Evolutionary conservation across 1,140 invertebrate genomes (phyloP).

Genomic region (Drosophila ogumai): DNA sequence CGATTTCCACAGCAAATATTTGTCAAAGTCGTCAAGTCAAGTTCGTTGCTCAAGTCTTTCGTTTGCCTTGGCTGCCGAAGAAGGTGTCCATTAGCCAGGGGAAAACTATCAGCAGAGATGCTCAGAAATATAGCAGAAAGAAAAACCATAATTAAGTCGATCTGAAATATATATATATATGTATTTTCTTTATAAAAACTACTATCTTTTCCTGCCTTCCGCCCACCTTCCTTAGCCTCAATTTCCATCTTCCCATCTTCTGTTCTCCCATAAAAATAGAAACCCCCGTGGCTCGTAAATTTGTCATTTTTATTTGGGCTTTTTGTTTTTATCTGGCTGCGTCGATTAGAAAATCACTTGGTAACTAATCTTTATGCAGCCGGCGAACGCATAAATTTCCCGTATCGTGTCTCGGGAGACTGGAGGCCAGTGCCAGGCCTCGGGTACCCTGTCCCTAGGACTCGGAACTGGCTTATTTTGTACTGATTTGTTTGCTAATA

Average conservation of each 20-base stretch:
- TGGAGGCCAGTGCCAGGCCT: conserved; percentile 6
- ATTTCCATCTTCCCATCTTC: conserved; percentile 18
- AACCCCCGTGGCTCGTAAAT: conserved; percentile 57
- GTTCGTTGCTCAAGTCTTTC: conserved; percentile 64
- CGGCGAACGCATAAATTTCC: conserved; percentile 74
- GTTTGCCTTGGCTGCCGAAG: conserved; percentile 13
- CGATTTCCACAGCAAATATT: conserved; percentile 62
- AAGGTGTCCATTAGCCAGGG: conserved; percentile 18
- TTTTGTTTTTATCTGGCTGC: conserved; percentile 65
- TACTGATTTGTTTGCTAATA: conserved; percentile 84
- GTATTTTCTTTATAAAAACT: not conserved
- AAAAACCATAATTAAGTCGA: not conserved
- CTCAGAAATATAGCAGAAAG: not conserved
- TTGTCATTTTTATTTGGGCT: conserved; percentile 73
- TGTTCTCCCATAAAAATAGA: not conserved
- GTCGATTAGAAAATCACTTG: conserved; percentile 73
- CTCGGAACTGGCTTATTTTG: conserved; percentile 67
- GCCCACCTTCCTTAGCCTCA: conserved; percentile 9
- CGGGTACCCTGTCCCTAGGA: conserved; percentile 23
- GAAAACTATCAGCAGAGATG: conserved; percentile 9
- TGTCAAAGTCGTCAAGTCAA: conserved; percentile 42
- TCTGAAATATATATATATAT: not conserved
- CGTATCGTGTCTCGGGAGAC: conserved; percentile 51
- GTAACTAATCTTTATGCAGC: conserved; percentile 78
- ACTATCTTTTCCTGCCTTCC: not conserved